Evolutionary conservation across 1,140 invertebrate genomes (phyloP).

Genomic region (Zaprionus vittiger): DNA sequence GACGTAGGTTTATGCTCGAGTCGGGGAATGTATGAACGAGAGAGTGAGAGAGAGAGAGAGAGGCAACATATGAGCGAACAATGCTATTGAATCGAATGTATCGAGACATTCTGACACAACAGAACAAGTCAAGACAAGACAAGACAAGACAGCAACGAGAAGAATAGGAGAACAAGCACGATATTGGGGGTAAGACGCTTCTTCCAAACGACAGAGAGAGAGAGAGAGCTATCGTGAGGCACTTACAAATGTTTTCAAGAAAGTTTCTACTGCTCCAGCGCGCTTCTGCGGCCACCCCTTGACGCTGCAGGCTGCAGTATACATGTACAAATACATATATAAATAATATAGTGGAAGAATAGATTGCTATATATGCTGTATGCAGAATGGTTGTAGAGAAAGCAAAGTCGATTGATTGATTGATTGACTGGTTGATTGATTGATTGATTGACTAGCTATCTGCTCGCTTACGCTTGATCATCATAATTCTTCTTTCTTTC

Average conservation of each 20-base stretch:
- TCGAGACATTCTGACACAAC: conserved; percentile 38
- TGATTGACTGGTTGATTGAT: conserved; percentile 47
- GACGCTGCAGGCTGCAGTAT: conserved; percentile 81
- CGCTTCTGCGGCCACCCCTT: conserved; percentile 79
- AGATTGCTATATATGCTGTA: conserved; percentile 59
- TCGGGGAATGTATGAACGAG: conserved; percentile 7
- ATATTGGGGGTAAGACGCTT: conserved; percentile 23
- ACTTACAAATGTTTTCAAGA: conserved; percentile 84
- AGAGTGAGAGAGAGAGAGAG: conserved; percentile 22
- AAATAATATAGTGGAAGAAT: conserved; percentile 81
- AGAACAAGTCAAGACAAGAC: conserved; percentile 40
- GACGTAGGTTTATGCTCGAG: conserved; percentile 35
- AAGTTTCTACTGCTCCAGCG: conserved; percentile 83
- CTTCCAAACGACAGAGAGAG: neutral
- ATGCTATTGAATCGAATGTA: neutral
- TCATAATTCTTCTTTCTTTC: conserved; percentile 29
- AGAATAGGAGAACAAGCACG: conserved; percentile 34
- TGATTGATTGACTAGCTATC: conserved; percentile 14
- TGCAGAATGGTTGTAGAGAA: conserved; percentile 73
- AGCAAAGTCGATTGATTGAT: conserved; percentile 77
- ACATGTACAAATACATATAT: conserved; percentile 75
- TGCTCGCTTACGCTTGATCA: conserved; percentile 55
- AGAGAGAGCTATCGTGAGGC: conserved; percentile 2
- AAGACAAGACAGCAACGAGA: conserved; percentile 48
- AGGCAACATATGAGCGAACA: conserved; percentile 6